Base-by-base conservation (phyloP, 2,888 invertebrate genomes). In the Congeria kusceri region DNA sequence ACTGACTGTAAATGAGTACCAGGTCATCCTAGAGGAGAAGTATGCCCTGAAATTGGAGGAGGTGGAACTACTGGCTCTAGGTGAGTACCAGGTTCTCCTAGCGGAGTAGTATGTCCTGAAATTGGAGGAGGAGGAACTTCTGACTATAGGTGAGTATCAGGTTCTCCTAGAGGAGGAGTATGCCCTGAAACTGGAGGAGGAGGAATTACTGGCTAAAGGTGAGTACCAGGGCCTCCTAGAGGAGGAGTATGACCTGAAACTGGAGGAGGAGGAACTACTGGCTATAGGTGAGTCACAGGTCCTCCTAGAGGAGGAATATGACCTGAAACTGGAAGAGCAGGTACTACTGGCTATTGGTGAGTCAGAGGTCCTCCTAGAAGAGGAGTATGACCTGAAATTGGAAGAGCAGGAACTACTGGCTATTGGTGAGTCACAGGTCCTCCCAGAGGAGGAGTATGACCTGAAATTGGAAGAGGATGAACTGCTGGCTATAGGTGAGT, bases 211-310 rank as follows among this genome's bases (percentile, higher is more conserved):
- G 23, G 79, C 83, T 15, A 80, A 80, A 70, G 83, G 83, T 83
- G 18, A 44, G 18, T 44, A 44, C 11, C 11, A 13, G 46, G 18
- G 46, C 9, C 46, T 13, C 9, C 18, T 44, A 44, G 46, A 44
- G 46, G 9, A 44, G 18, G 18, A 13, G 18, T 44, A 44, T 18
- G 18, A 9, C 46, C 46, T 91, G 23, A 86, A 85, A 32, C 70
- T 91, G 66, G 91, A 91, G 63, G 91, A 92, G 65, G 92, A 91
- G 79, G 92, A 92, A 79, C 83, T 91, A 9, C 64, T 83, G 23
- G 79, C 83, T 13, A 79, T 83, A 66, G 83, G 83, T 20, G 46
- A 44, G 9, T 13, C 9, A 44, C 18, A 44, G 9, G 46, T n/a
- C n/a, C n/a, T n/a, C n/a, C n/a, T n/a, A n/a, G 89, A 91, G 39